Base-by-base conservation (phyloP, 2,797 vertebrate genomes). In the Sphaeramia orbicularis region DNA sequence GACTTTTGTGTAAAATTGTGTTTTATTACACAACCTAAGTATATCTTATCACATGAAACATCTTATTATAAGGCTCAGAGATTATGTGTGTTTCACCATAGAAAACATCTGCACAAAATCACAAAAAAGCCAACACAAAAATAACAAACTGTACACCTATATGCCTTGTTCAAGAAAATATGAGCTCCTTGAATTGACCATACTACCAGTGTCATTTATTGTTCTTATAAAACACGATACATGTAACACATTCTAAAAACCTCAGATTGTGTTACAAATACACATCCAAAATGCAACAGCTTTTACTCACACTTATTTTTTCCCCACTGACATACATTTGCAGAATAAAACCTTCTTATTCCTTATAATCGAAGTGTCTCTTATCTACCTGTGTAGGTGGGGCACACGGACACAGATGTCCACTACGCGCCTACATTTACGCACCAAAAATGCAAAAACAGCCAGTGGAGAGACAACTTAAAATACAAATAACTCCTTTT, bases 341-440 rank as follows among this genome's bases (percentile, higher is more conserved):
- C 49, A 32, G 27, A 15, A 40, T 19, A 42, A 52, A 30, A 72
- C 1, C 8, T 7, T n/a, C 19, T 5, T 14, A 7, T 1, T 35
- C 48, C 35, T n/a, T 12, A 10, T 27, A 19, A 43, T 63, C 35
- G 49, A 32, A 10, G 32, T 52, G 48, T 57, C 49, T 52, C 32
- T 42, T 42, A 47, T 70, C 56, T 81, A 85, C 82, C 73, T 86
- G 73, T 84, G 61, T 82, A 87, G 83, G 84, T 85, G 78, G 71
- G 81, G 80, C 75, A 70, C 76, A 40, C 15, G 30, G 32, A 65
- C 3, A 64, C 59, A 65, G 70, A 75, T 78, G 78, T 18, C 24
- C 65, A 38, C 19, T 10, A 11, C 13, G 11, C 19, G 57, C 41
- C 65, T 51, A 54, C 30, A 37, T 0, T n/a, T 2, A 37, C 24